phyloP scores from a whole-genome alignment of 2,113 vertebrate species.

The Cromileptes altivelis region DNA sequence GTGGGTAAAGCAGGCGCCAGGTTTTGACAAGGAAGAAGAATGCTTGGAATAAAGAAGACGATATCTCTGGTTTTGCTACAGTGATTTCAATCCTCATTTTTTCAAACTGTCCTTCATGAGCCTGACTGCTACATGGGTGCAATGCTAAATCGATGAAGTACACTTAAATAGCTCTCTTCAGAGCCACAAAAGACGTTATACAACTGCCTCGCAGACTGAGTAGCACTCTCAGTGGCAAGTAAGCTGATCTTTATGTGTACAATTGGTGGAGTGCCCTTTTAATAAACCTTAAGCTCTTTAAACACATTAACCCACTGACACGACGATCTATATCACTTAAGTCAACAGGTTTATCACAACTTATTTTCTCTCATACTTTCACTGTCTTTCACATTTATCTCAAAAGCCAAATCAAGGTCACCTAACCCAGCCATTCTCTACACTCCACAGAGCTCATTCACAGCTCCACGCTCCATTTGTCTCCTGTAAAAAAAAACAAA shows the following conservation, averaged over 20 bases:
- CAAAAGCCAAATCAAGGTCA: conserved; percentile 76
- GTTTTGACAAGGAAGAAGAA: not conserved
- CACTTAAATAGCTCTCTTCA: conserved; percentile 2
- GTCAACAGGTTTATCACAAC: conserved; percentile 36
- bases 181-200: not conserved
- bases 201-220: not conserved
- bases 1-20: not conserved
- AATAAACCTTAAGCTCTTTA: conserved; percentile 29
- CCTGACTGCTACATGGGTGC: not conserved
- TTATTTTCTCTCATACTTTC: conserved; percentile 30
- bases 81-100: not conserved
- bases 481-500: conserved; percentile 16
- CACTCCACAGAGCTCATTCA: conserved; percentile 56
- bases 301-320: conserved; percentile 31
- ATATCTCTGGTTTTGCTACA: too few species aligned
- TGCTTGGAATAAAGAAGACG: not conserved
- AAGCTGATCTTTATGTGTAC: conserved; percentile 8
- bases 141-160: not conserved
- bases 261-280: conserved; percentile 23
- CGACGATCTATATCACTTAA: conserved; percentile 13
- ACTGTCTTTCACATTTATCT: conserved; percentile 53
- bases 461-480: conserved; percentile 66
- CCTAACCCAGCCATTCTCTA: conserved; percentile 40
- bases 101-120: not conserved
- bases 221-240: not conserved